Conservation (phyloP, 2,113 vertebrate species). For the Pelecanus crispus region DNA sequence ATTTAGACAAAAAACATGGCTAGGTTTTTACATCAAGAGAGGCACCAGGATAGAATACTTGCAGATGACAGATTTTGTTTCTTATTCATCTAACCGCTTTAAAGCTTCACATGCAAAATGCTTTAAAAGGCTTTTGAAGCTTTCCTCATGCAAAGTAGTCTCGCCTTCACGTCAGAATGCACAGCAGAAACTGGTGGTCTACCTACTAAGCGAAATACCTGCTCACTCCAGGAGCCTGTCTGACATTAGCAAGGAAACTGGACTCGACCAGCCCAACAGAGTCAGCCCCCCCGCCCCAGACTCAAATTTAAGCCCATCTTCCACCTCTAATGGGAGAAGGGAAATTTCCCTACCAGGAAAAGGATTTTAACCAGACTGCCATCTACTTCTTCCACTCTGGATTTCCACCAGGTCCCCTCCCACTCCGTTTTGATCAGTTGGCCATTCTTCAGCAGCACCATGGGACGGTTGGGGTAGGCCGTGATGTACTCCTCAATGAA, state of each 20-base stretch:
- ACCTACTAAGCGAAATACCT: neutral
- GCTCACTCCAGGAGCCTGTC: neutral
- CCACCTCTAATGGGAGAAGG: accelerated
- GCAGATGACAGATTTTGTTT: neutral
- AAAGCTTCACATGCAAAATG: neutral
- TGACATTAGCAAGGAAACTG: neutral
- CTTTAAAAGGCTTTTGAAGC: neutral
- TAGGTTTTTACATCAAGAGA: neutral
- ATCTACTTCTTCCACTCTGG: constrained; percentile 95
- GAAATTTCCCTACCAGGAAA: constrained; percentile 82
- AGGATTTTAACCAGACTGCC: constrained; percentile 97
- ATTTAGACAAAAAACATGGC: neutral
- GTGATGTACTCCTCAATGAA: constrained; percentile 98
- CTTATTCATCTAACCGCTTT: neutral
- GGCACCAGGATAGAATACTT: neutral
- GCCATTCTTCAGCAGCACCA: constrained; percentile 92
- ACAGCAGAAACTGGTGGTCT: accelerated
- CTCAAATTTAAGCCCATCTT: neutral
- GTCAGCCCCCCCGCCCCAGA: neutral
- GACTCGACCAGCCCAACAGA: too few relatives aligned
- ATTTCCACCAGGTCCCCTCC: constrained; percentile 99
- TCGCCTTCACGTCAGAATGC: neutral
- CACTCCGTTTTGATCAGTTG: constrained; percentile 98
- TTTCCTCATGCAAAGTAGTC: neutral
- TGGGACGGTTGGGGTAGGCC: constrained; percentile 94